These are phyloP conservation scores for Tinamus guttatus DNA, from an alignment of 2,113 vertebrate species.

Conservation along the genomic window DNA sequence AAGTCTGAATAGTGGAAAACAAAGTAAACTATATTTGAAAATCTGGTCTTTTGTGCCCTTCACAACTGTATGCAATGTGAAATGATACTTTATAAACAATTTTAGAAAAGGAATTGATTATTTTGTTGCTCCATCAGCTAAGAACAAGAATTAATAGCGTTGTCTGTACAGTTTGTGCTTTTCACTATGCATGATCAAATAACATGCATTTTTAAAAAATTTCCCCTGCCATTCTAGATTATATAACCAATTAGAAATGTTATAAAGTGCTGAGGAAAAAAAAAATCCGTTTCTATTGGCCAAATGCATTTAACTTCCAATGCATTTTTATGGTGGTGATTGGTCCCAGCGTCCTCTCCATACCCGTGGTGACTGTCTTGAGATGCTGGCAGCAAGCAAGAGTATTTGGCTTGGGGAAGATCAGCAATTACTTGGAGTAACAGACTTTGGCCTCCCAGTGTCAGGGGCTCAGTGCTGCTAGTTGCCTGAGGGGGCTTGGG, in stretches of 20 bases:
- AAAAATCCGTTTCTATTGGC: neutral
- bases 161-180: neutral
- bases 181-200: neutral
- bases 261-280: neutral
- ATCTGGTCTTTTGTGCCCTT: neutral
- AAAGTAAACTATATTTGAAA: neutral
- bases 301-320: neutral
- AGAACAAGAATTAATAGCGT: neutral
- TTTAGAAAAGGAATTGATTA: neutral
- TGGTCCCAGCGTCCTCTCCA: neutral
- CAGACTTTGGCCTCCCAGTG: neutral
- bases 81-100: neutral
- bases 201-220: neutral
- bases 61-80: neutral
- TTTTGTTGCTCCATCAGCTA: neutral
- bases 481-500: neutral
- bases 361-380: fast-evolving
- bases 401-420: neutral
- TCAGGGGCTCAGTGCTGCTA: fast-evolving
- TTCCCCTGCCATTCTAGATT: neutral
- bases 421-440: neutral
- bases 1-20: neutral
- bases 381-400: neutral
- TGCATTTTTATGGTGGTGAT: neutral
- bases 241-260: neutral